These are phyloP conservation scores for Lithobius niger DNA, from an alignment of 1,140 invertebrate genomes.

Conservation along the genomic window DNA sequence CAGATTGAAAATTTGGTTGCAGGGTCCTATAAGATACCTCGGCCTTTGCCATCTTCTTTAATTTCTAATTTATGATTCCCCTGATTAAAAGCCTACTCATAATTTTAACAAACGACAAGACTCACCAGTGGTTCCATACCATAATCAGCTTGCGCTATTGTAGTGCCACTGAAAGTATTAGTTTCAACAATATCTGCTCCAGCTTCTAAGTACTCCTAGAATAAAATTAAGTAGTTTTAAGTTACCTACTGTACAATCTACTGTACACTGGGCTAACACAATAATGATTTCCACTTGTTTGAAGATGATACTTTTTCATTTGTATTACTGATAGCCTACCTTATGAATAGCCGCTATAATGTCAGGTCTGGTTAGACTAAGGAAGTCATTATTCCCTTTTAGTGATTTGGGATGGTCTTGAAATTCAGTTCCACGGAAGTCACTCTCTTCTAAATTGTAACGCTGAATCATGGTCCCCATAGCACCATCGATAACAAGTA, in stretches of 20 bases:
- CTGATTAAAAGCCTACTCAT: too few relatives aligned
- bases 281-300: too few relatives aligned
- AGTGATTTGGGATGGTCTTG: slow-evolving; percentile 35
- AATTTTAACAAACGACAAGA: too few relatives aligned
- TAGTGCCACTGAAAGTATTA: slow-evolving; percentile 47
- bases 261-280: too few relatives aligned
- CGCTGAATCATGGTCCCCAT: slow-evolving; percentile 52
- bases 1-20: too few relatives aligned
- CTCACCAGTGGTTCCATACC: slow-evolving; percentile 37
- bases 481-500: slow-evolving; percentile 47
- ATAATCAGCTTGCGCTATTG: slow-evolving; percentile 46
- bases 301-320: slow-evolving; percentile 10
- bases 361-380: slow-evolving; percentile 40
- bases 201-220: slow-evolving; percentile 40
- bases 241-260: background rate
- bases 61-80: too few relatives aligned
- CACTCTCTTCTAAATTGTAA: slow-evolving; percentile 38
- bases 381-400: slow-evolving; percentile 48
- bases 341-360: slow-evolving; percentile 42
- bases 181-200: slow-evolving; percentile 49
- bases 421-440: slow-evolving; percentile 39
- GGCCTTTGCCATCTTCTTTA: too few relatives aligned
- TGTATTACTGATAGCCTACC: slow-evolving; percentile 21
- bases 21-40: too few relatives aligned
- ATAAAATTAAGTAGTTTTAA: slow-evolving; percentile 5